A percentile compares a stretch with the other conserved stretches of the same genome.
phyloP scores from a whole-genome alignment of 2,113 vertebrate genomes.

The Passer montanus region DNA sequence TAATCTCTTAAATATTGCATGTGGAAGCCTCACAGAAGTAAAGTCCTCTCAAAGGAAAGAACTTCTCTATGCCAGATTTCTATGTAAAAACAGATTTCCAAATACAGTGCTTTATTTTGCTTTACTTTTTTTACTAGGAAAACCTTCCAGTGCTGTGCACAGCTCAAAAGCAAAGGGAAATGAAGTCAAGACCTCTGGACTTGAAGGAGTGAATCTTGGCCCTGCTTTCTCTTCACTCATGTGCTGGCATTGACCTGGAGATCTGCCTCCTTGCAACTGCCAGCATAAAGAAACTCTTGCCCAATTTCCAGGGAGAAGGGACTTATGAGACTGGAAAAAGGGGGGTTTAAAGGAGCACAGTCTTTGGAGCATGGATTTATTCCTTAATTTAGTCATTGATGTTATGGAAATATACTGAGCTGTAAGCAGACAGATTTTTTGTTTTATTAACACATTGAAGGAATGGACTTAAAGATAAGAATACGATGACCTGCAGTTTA shows the following conservation, averaged over 20 bases:
- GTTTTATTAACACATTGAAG: not conserved
- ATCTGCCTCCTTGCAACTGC: not conserved
- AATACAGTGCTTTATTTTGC: not conserved
- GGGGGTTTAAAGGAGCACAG: not conserved
- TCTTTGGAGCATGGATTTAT: not conserved
- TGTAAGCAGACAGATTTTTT: not conserved
- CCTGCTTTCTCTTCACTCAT: not conserved
- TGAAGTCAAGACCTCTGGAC: not conserved
- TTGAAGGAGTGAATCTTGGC: not conserved
- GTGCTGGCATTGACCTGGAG: not conserved
- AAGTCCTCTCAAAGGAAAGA: not conserved
- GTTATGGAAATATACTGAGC: not conserved
- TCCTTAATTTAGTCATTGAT: not conserved
- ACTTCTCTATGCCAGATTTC: not conserved
- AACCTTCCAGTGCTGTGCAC: not conserved
- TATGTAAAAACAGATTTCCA: not conserved
- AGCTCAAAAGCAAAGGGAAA: not conserved
- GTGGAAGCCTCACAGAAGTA: not conserved
- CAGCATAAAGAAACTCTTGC: not conserved
- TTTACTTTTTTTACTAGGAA: not conserved
- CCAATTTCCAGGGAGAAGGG: not conserved
- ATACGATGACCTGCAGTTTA: not conserved
- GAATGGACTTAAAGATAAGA: not conserved
- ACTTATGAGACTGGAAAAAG: not conserved
- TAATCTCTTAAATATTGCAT: not conserved